A percentile compares a stretch with the other conserved stretches of the same genome.
Evolutionary conservation across 2,888 invertebrate genomes (phyloP).

Genomic region (Encarsia formosa): DNA sequence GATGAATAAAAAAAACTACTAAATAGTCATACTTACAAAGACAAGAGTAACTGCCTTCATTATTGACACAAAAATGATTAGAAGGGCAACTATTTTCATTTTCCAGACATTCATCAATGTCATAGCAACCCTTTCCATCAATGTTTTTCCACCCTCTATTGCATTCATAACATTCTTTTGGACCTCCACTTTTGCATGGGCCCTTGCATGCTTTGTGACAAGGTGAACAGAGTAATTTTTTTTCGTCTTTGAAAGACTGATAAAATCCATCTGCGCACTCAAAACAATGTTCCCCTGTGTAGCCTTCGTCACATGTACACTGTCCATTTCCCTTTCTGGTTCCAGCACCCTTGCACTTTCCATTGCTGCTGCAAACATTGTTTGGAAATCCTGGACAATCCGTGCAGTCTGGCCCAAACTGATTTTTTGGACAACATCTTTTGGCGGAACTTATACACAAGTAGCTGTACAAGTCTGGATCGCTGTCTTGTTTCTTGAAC

Average conservation of each 20-base stretch:
- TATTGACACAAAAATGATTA: conserved; percentile 84
- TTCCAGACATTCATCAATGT: conserved; percentile 76
- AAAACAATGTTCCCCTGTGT: conserved; percentile 65
- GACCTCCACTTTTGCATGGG: conserved; percentile 70
- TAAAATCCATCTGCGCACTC: conserved; percentile 73
- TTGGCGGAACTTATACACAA: conserved; percentile 75
- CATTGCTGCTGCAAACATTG: conserved; percentile 76
- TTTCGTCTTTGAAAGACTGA: conserved; percentile 69
- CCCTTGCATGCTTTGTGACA: conserved; percentile 79
- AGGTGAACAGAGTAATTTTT: conserved; percentile 68
- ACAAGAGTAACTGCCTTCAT: conserved; percentile 78
- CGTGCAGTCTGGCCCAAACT: conserved; percentile 77
- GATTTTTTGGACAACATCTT: conserved; percentile 80
- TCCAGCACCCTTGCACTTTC: conserved; percentile 82
- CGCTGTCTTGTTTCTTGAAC: conserved; percentile 62
- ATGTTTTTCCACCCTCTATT: conserved; percentile 71
- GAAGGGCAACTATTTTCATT: conserved; percentile 57
- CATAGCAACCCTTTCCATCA: conserved; percentile 73
- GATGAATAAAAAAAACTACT: too few relatives aligned
- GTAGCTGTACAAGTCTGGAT: conserved; percentile 65
- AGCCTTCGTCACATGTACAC: conserved; percentile 82
- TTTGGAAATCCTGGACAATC: conserved; percentile 74
- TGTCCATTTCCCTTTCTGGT: conserved; percentile 90
- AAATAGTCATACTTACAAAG: conserved; percentile 56
- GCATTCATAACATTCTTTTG: conserved; percentile 63